Conservation (phyloP, 2,797 vertebrate genomes). For the Chelonia mydas region DNA sequence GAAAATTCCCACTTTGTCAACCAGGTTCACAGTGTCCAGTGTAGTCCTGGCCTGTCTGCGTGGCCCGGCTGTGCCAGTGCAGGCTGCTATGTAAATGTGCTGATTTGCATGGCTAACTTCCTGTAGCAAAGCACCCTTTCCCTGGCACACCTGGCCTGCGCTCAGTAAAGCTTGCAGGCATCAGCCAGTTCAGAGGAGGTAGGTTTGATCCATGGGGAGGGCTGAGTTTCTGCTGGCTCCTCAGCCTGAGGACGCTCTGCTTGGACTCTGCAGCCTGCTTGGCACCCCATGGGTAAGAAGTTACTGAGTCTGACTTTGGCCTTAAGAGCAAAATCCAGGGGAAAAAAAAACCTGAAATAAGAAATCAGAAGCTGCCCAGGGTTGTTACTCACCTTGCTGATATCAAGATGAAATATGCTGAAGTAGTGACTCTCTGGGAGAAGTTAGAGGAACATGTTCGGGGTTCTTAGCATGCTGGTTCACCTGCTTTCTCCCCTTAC, state of each 20-base stretch:
- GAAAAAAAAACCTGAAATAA: not conserved
- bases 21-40: not conserved
- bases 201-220: not conserved
- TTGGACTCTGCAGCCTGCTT: not conserved
- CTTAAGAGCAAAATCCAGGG: not conserved
- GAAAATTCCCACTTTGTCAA: no score
- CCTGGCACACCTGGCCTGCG: not conserved
- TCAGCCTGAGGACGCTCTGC: not conserved
- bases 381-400: no score
- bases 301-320: not conserved
- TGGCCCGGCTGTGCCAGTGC: not conserved
- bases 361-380: not conserved
- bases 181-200: not conserved
- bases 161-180: not conserved
- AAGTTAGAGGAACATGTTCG: not conserved
- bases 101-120: not conserved
- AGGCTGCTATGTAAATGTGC: not conserved
- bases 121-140: not conserved
- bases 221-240: not conserved
- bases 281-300: not conserved
- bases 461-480: not conserved
- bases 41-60: not conserved
- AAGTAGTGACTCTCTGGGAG: not conserved
- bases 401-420: not conserved
- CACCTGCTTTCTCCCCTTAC: not conserved